Percentiles rank a stretch among this genome's conserved stretches.
Conservation (phyloP, 2,888 invertebrate species). For the Nomada flava region DNA sequence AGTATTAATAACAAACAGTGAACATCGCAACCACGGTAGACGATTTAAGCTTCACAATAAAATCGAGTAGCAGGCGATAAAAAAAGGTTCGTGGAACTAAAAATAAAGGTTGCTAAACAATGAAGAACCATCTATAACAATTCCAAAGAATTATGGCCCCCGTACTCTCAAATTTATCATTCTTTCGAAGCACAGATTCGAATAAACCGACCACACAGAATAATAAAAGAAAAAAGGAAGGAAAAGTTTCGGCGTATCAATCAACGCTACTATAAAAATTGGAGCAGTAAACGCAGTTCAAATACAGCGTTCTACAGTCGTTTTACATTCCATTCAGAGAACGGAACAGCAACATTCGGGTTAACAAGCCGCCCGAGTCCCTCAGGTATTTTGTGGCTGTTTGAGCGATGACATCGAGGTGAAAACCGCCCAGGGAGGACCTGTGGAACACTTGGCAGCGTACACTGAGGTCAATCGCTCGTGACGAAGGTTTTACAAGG, state of each 20-base stretch:
- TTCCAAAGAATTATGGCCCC: background rate
- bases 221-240: background rate
- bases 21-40: too few species aligned
- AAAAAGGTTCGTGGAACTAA: background rate
- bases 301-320: background rate
- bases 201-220: background rate
- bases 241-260: background rate
- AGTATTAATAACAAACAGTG: background rate
- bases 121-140: background rate
- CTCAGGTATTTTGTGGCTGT: constrained; percentile 43
- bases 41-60: background rate
- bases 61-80: too few species aligned
- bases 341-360: constrained; percentile 35
- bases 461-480: constrained; percentile 67
- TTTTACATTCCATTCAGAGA: constrained; percentile 20
- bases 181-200: background rate
- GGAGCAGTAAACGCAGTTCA: background rate
- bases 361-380: constrained; percentile 51
- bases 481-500: constrained; percentile 67
- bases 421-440: constrained; percentile 61
- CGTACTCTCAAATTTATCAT: background rate
- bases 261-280: background rate
- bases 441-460: constrained; percentile 70
- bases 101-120: background rate
- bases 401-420: constrained; percentile 61